Conservation (phyloP, 2,113 vertebrate genomes). For the Pollachius pollachius region DNA sequence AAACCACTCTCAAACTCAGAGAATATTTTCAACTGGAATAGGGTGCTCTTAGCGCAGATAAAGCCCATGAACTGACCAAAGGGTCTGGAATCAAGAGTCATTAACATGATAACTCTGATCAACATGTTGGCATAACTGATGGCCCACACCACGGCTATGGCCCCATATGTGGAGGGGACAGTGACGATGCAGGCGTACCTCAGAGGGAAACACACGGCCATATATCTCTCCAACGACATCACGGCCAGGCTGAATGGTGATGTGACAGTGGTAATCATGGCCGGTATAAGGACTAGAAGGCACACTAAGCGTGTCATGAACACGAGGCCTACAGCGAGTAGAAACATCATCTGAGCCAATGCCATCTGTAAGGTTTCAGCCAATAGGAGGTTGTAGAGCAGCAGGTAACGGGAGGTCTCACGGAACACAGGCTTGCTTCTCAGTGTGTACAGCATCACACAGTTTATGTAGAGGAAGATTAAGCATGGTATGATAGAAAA, state of each 20-base stretch:
- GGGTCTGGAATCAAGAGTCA: background rate
- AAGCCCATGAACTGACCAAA: slow-evolving; percentile 14
- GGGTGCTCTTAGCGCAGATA: background rate
- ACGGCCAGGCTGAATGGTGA: background rate
- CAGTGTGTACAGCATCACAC: slow-evolving; percentile 1
- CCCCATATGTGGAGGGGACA: slow-evolving; percentile 38
- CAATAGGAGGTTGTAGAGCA: background rate
- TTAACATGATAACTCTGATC: slow-evolving; percentile 4
- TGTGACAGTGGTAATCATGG: background rate
- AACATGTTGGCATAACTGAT: slow-evolving; percentile 27
- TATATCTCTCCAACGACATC: slow-evolving; percentile 4
- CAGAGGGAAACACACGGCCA: slow-evolving; percentile 63
- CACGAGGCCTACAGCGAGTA: background rate
- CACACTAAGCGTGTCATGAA: background rate
- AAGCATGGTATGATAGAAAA: background rate
- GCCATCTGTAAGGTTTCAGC: background rate
- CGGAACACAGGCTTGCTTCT: background rate
- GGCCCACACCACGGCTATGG: slow-evolving; percentile 43
- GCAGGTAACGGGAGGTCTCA: background rate
- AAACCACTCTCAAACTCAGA: slow-evolving; percentile 25
- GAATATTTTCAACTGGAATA: background rate
- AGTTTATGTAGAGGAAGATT: background rate
- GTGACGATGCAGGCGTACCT: slow-evolving; percentile 52
- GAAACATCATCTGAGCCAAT: background rate
- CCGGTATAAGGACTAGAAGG: background rate